Evolutionary conservation across 2,797 vertebrate species (phyloP).

Genomic region (Cuniculus paca): DNA sequence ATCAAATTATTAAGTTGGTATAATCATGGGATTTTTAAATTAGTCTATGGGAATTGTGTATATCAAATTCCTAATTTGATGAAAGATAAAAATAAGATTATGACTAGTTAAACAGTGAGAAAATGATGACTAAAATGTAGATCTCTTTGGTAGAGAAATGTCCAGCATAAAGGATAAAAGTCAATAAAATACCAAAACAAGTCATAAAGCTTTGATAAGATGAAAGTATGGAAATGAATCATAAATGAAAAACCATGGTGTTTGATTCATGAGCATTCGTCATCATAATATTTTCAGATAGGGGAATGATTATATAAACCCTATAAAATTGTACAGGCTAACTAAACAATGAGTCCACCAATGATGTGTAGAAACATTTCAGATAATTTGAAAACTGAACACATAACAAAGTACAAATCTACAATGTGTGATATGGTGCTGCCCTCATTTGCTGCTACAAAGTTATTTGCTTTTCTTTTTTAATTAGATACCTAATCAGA

Average conservation of each 20-base stretch:
- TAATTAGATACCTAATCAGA: conserved; percentile 91
- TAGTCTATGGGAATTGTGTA: background rate
- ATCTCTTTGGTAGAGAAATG: background rate
- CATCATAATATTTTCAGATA: background rate
- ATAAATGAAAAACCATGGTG: background rate
- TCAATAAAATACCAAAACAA: background rate
- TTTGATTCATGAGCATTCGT: background rate
- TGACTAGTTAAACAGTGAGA: background rate
- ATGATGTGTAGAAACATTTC: background rate
- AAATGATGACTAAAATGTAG: background rate
- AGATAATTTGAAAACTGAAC: background rate
- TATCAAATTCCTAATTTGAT: background rate
- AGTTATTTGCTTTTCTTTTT: conserved; percentile 63
- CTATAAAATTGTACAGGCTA: background rate
- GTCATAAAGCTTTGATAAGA: background rate
- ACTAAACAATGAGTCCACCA: background rate
- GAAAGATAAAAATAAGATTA: background rate
- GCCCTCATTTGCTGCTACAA: background rate
- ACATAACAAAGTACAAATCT: background rate
- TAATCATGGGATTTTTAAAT: background rate
- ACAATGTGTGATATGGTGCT: background rate
- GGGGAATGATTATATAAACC: background rate
- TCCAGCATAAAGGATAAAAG: background rate
- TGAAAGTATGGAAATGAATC: background rate
- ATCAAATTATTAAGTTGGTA: background rate